These are phyloP conservation scores for Callopanchax toddi DNA, from an alignment of 2,113 vertebrate genomes.

Conservation along the genomic window DNA sequence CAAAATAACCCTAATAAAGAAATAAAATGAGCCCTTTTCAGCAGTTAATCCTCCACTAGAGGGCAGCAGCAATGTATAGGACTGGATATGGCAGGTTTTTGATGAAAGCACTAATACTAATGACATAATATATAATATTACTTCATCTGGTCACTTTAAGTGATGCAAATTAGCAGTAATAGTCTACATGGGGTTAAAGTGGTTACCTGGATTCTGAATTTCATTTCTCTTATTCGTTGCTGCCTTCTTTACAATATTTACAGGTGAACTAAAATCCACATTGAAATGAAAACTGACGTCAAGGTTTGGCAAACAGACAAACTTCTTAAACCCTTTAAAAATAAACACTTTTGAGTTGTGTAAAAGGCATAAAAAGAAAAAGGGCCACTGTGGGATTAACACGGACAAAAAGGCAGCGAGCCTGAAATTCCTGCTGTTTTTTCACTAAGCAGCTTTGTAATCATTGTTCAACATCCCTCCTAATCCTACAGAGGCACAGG, in stretches of 20 bases:
- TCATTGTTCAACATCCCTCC: slow-evolving; percentile 30
- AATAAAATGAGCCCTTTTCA: too few relatives aligned
- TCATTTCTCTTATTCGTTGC: too few relatives aligned
- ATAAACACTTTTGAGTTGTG: slow-evolving; percentile 14
- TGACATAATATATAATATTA: too few relatives aligned
- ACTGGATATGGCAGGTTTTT: too few relatives aligned
- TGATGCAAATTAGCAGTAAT: too few relatives aligned
- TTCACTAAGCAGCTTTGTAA: slow-evolving; percentile 61
- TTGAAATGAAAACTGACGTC: neutral
- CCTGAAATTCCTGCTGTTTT: slow-evolving; percentile 39
- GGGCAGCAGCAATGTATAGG: too few relatives aligned
- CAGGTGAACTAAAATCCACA: neutral
- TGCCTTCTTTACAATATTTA: neutral
- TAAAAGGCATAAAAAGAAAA: slow-evolving; percentile 7
- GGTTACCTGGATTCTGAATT: too few relatives aligned
- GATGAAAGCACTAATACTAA: too few relatives aligned
- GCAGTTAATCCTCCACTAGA: too few relatives aligned
- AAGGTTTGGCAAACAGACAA: slow-evolving; percentile 4
- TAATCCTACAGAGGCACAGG: slow-evolving; percentile 55
- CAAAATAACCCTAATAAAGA: too few relatives aligned
- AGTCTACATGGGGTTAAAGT: too few relatives aligned
- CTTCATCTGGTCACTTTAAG: too few relatives aligned
- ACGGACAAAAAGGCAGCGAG: slow-evolving; percentile 19
- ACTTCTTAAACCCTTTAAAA: neutral
- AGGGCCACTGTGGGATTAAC: slow-evolving; percentile 26